phyloP scores from a whole-genome alignment of 1,140 invertebrate genomes.

The Drosophila sp. region DNA sequence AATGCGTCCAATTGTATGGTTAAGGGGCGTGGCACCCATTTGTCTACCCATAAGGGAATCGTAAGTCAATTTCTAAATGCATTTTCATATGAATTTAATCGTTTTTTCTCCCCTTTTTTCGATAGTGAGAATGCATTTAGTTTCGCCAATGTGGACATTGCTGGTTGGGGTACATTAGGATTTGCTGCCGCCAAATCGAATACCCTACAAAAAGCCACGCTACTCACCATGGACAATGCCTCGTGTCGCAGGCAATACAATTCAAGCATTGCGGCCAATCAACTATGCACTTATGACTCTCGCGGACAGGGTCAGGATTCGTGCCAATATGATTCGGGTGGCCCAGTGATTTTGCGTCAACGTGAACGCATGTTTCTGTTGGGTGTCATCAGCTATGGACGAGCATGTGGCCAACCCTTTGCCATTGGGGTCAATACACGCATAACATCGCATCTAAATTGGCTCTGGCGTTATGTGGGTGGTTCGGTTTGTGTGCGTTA shows the following conservation, averaged over 20 bases:
- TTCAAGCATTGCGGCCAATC: slow-evolving; percentile 36
- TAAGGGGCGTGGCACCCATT: slow-evolving; percentile 72
- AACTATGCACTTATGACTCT: slow-evolving; percentile 71
- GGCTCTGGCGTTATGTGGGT: slow-evolving; percentile 84
- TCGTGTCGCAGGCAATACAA: slow-evolving; percentile 55
- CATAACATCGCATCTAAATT: slow-evolving; percentile 87
- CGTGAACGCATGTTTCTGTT: slow-evolving; percentile 76
- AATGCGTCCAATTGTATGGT: slow-evolving; percentile 51
- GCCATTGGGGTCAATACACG: slow-evolving; percentile 88
- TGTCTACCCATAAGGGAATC: slow-evolving; percentile 63
- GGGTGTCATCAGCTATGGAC: slow-evolving; percentile 87
- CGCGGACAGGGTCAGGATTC: slow-evolving; percentile 62
- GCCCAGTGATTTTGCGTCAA: slow-evolving; percentile 63
- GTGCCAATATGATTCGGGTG: slow-evolving; percentile 78
- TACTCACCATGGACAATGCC: slow-evolving; percentile 59
- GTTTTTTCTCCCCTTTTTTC: not conserved
- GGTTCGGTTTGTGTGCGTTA: slow-evolving; percentile 55
- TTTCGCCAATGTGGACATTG: slow-evolving; percentile 58
- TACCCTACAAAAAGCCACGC: slow-evolving; percentile 62
- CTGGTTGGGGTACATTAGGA: slow-evolving; percentile 72
- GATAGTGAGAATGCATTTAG: slow-evolving; percentile 39
- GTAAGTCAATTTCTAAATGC: slow-evolving; percentile 38
- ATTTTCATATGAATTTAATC: not conserved
- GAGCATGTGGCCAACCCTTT: slow-evolving; percentile 84
- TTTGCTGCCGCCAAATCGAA: slow-evolving; percentile 68